A percentile compares a stretch with the other conserved stretches of the same genome.
These are phyloP conservation scores for Scalopus aquaticus DNA, from an alignment of 2,113 vertebrate species.

Conservation along the genomic window DNA sequence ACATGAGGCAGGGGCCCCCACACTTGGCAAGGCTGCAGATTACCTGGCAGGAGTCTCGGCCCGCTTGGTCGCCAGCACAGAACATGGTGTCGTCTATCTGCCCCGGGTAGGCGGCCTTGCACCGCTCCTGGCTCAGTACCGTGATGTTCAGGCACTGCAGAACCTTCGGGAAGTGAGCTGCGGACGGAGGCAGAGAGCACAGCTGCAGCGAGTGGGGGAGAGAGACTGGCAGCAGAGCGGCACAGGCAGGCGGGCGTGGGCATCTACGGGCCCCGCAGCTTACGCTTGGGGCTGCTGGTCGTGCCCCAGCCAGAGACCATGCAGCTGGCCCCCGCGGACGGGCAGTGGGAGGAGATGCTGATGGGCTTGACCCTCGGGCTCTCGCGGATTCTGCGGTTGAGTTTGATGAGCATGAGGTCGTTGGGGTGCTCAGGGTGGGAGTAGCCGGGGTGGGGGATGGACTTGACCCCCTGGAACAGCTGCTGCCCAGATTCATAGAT, in stretches of 20 bases:
- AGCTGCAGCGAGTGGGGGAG: accelerated
- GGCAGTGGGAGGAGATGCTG: conserved; percentile 10
- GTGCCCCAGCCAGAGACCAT: conserved; percentile 73
- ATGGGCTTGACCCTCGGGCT: conserved; percentile 49
- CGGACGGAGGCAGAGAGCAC: neutral
- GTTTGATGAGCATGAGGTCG: conserved; percentile 76
- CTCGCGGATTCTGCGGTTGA: neutral
- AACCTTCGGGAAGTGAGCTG: conserved; percentile 61
- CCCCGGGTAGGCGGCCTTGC: neutral
- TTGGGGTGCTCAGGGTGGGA: conserved; percentile 56
- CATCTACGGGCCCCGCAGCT: neutral
- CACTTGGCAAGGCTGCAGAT: accelerated
- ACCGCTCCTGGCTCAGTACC: conserved; percentile 14
- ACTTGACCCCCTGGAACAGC: neutral
- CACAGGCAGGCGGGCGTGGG: neutral
- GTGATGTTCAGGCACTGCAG: conserved; percentile 74
- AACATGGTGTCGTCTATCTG: conserved; percentile 70
- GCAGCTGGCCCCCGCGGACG: conserved; percentile 8
- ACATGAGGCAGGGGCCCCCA: accelerated
- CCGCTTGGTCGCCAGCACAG: conserved; percentile 54
- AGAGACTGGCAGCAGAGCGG: neutral
- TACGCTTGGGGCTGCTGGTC: conserved; percentile 55
- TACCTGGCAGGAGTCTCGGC: conserved; percentile 77
- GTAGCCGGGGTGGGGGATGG: conserved; percentile 72
- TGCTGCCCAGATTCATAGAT: conserved; percentile 18